Evolutionary conservation across 2,888 invertebrate genomes (phyloP).

Genomic region (Callimorpha dominula): DNA sequence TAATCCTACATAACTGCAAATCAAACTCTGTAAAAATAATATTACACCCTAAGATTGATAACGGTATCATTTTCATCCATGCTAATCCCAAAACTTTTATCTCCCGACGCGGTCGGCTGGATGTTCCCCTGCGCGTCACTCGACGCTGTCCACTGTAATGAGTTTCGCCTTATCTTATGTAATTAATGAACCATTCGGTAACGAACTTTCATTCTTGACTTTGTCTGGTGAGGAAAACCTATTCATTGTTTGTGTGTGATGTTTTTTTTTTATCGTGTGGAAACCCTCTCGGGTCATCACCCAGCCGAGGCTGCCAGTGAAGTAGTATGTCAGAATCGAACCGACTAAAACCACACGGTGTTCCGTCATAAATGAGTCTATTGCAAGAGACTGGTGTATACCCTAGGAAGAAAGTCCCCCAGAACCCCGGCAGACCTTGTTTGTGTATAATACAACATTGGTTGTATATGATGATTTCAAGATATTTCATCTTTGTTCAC

Average conservation of each 20-base stretch:
- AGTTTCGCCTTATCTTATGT: constrained; percentile 46
- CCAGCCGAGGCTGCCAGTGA: too few species aligned
- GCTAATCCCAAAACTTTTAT: constrained; percentile 49
- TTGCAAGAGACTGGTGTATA: too few species aligned
- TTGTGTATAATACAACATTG: not conserved
- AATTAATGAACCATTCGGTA: constrained; percentile 36
- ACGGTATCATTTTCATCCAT: constrained; percentile 23
- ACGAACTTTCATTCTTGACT: constrained; percentile 10
- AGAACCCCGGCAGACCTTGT: not conserved
- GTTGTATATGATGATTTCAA: not conserved
- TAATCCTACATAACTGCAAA: not conserved
- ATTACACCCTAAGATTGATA: constrained; percentile 28
- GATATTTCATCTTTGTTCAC: not conserved
- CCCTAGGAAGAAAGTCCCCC: too few species aligned
- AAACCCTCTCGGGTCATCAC: too few species aligned
- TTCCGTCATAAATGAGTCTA: too few species aligned
- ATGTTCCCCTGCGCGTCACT: constrained; percentile 1
- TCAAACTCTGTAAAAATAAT: not conserved
- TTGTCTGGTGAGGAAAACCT: not conserved
- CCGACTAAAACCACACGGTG: too few species aligned
- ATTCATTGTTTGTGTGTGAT: not conserved
- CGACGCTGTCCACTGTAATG: constrained; percentile 40
- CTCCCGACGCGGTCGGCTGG: constrained; percentile 41
- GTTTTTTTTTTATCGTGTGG: too few species aligned
- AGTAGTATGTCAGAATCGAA: too few species aligned